Evolutionary conservation across 2,888 invertebrate genomes (phyloP).

Genomic region (Drosophila paracracens): DNA sequence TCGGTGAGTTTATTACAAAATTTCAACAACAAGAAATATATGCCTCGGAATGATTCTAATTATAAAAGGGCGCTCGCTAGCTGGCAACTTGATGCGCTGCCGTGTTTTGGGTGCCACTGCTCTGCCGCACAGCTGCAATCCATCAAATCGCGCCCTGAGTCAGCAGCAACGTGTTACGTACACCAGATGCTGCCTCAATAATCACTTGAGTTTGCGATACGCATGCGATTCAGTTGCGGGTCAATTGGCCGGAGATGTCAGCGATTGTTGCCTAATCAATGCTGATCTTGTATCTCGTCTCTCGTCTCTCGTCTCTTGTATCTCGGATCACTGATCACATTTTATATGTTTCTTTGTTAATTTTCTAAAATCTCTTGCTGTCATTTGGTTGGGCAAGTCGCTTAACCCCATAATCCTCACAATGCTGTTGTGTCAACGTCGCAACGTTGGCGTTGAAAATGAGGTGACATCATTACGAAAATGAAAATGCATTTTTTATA

Average conservation of each 20-base stretch:
- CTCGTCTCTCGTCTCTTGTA: not conserved
- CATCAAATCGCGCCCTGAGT: conserved; percentile 60
- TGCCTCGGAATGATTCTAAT: conserved; percentile 63
- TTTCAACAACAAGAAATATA: conserved; percentile 15
- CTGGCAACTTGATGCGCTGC: conserved; percentile 44
- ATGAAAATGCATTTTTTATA: conserved; percentile 53
- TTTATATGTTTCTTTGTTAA: conserved; percentile 11
- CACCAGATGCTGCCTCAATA: conserved; percentile 37
- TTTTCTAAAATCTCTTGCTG: conserved; percentile 15
- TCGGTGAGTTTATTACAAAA: conserved; percentile 53
- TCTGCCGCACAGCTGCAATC: conserved; percentile 68
- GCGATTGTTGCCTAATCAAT: conserved; percentile 40
- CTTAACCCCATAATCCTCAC: conserved; percentile 61
- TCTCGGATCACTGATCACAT: conserved; percentile 3
- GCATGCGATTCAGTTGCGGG: conserved; percentile 45
- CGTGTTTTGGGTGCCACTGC: conserved; percentile 12
- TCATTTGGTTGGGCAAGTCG: conserved; percentile 33
- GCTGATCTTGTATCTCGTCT: conserved; percentile 17
- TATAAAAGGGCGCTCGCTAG: conserved; percentile 54
- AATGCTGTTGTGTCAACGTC: conserved; percentile 23
- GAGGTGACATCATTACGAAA: conserved; percentile 62
- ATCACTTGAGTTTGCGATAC: conserved; percentile 66
- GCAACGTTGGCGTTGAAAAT: conserved; percentile 36
- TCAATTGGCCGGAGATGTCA: conserved; percentile 51
- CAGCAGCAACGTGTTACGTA: conserved; percentile 15